A percentile compares a stretch with the other conserved stretches of the same genome.
These are phyloP conservation scores for Drosophila nigritarsus DNA, from an alignment of 2,888 invertebrate genomes.

Conservation along the genomic window DNA sequence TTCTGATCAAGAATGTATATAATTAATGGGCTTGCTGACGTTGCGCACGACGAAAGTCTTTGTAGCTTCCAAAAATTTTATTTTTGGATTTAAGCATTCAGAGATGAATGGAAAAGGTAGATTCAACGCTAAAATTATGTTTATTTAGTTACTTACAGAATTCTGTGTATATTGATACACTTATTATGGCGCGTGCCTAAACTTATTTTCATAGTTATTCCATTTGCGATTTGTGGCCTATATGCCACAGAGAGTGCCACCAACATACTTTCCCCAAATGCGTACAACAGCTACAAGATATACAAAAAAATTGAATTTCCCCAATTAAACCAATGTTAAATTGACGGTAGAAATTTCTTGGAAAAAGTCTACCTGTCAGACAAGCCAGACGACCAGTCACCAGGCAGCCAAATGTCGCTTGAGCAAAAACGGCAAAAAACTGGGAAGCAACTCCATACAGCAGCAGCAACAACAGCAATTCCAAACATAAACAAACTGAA, in stretches of 20 bases:
- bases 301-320: conserved; percentile 51
- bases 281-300: conserved; percentile 21
- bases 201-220: background rate
- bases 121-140: background rate
- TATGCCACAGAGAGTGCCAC: conserved; percentile 24
- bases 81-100: background rate
- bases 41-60: background rate
- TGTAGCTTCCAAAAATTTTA: background rate
- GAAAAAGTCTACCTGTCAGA: conserved; percentile 56
- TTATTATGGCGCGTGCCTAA: background rate
- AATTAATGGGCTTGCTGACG: background rate
- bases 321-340: conserved; percentile 69
- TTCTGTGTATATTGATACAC: background rate
- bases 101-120: background rate
- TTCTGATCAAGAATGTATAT: background rate
- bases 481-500: conserved; percentile 5
- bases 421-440: conserved; percentile 49
- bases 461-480: conserved; percentile 19
- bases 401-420: conserved; percentile 50
- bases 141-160: background rate
- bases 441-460: conserved; percentile 55
- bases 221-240: conserved; percentile 10
- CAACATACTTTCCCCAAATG: conserved; percentile 63
- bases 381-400: conserved; percentile 25
- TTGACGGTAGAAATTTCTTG: conserved; percentile 71